Conservation (phyloP, 2,888 invertebrate genomes). For the Fabriciana adippe region DNA sequence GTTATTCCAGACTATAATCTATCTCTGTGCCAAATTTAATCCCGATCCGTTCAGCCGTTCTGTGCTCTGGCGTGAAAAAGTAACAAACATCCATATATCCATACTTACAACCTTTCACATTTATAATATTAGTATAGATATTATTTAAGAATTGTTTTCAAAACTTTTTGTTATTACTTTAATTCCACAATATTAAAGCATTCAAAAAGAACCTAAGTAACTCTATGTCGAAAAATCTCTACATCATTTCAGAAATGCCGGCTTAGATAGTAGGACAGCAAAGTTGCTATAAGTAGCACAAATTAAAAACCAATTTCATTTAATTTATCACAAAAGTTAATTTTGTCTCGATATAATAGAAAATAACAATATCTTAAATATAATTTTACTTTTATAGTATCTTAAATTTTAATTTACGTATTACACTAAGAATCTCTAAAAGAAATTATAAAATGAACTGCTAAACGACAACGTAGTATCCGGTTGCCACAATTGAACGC, state of each 20-base stretch:
- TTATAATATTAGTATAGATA: too few relatives aligned
- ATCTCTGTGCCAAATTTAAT: too few relatives aligned
- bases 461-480: slow-evolving; percentile 58
- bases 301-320: slow-evolving; percentile 22
- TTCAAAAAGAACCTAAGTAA: not conserved
- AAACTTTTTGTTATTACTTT: too few relatives aligned
- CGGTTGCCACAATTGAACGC: slow-evolving; percentile 62
- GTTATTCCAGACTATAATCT: too few relatives aligned
- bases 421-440: slow-evolving; percentile 1
- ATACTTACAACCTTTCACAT: too few relatives aligned
- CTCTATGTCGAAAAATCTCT: not conserved
- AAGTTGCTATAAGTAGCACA: slow-evolving; percentile 22
- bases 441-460: slow-evolving; percentile 41
- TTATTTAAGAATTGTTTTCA: too few relatives aligned
- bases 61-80: too few relatives aligned
- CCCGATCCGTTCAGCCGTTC: too few relatives aligned
- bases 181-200: too few relatives aligned
- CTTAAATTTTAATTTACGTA: not conserved
- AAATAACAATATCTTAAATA: not conserved
- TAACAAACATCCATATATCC: too few relatives aligned
- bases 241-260: slow-evolving; percentile 22
- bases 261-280: slow-evolving; percentile 26
- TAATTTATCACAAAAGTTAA: not conserved
- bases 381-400: not conserved
- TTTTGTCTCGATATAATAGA: not conserved